Conservation (phyloP, 2,797 vertebrate species). For the Pseudochaenichthys georgianus region DNA sequence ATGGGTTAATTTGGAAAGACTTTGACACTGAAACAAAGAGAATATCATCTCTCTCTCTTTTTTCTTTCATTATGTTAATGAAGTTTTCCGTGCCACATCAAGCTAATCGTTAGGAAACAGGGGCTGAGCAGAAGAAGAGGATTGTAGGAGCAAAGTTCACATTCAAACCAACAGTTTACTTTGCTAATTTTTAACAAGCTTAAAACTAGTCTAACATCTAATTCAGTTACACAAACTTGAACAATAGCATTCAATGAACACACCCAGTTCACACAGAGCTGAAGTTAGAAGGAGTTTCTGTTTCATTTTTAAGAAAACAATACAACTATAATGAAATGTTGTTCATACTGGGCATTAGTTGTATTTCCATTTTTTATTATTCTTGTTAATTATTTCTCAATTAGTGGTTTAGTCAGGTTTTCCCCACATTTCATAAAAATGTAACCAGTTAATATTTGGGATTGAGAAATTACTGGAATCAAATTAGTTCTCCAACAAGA, state of each 20-base stretch:
- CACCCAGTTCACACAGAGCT: neutral
- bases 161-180: constrained; percentile 27
- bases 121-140: constrained; percentile 49
- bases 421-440: neutral
- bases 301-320: neutral
- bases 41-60: constrained; percentile 2
- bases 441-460: neutral
- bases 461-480: too few relatives aligned
- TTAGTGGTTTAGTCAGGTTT: neutral
- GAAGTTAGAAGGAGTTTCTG: neutral
- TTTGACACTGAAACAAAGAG: constrained; percentile 23
- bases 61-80: constrained; percentile 4
- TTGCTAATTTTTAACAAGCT: constrained; percentile 26
- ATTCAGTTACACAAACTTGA: constrained; percentile 8
- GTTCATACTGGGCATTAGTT: neutral
- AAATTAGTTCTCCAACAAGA: neutral
- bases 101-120: constrained; percentile 66
- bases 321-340: neutral
- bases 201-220: constrained; percentile 1
- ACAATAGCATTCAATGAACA: neutral
- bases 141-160: constrained; percentile 67
- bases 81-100: constrained; percentile 14
- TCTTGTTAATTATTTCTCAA: neutral
- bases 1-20: constrained; percentile 31
- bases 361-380: too few relatives aligned